Base-by-base conservation (phyloP, 2,113 vertebrate genomes). In the Chinchilla lanigera region DNA sequence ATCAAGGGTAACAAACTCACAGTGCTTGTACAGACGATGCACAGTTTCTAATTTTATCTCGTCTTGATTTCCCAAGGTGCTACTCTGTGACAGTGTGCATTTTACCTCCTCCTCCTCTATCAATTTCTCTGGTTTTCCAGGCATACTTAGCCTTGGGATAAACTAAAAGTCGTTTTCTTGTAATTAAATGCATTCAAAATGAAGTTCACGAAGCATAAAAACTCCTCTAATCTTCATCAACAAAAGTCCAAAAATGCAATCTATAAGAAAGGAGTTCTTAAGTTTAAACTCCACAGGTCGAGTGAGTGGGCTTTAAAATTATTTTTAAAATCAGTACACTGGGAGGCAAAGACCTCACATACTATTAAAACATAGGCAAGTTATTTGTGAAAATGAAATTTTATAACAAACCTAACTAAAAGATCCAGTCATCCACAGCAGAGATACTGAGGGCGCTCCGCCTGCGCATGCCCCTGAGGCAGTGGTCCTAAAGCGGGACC, bases 41-140 rank as follows among this genome's bases (percentile, higher is more conserved):
- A 7, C 22, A 33, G 12, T 86, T 90, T 94, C 95, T 92, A 88
- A 93, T 96, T 92, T 92, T 73, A 44, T 50, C 81, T 96, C 81
- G 81, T 26, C 44, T 96, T 97, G 94, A 96, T 97, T 98, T 97
- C 96, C 90, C 95, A 82, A 81, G 90, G 65, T 95, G 90, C 63
- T 90, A 10, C 69, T 86, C 35, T 54, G 47, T 90, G 75, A 96
- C 90, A 97, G 44, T 92, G 95, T 95, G 52, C 60, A 90, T 93
- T 94, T 94, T 93, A 33, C 67, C 71, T 95, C 89, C 67, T 92
- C 77, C 84, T 94, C 22, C 50, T 93, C 71, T 60, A 88, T 92
- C 93, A 87, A 26, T 90, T 90, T 94, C n/a, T 71, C 60, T 93
- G 56, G 38, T 85, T 96, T 98, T n/a, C 88, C 54, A 91, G 96